Base-by-base conservation (phyloP, 2,113 vertebrate genomes). In the Brachyistius frenatus region DNA sequence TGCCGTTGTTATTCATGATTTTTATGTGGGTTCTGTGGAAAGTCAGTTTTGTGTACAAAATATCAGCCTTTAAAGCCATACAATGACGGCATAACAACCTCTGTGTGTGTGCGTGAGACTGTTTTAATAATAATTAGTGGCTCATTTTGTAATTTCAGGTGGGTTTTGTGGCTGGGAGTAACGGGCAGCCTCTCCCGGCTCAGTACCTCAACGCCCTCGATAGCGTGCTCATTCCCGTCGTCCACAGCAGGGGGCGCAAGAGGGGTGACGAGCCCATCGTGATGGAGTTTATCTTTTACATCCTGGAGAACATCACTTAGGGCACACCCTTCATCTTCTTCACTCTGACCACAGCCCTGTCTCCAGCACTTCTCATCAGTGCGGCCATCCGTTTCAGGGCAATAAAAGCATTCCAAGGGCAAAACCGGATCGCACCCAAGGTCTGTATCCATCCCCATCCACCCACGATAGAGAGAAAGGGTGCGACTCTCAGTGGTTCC, bases 221-320 rank as follows among this genome's bases (percentile, higher is more conserved):
- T 88, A 96, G 94, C 82, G 96, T 97, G 88, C 91, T 99, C 94
- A 96, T 96, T 58, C 96, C 97, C 0, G 96, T 99, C 89, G 96
- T 99, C 86, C 96, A 97, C 86, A 97, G 97, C 89, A 96, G 96
- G 92, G 96, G 96, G 57, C 96, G 95, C 86, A 96, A 96, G 93
- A 91, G 97, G 75, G 96, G 93, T 5, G 96, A 97, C 52, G 95
- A 96, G 77, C 95, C 97, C 1, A 88, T 97, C 15, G 95, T 97
- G 84, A 97, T 99, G 95, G 98, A 99, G 91, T 96, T 99, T 86
- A 96, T 98, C 92, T 99, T 99, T 93, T 99, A 98, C 95, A 98
- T 99, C 91, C 94, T 99, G 89, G 97, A 99, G 90, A 98, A 97
- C 93, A 97, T 98, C 89, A 96, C 96, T 64, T 99, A 95, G 87